These are phyloP conservation scores for Alectura lathami DNA, from an alignment of 2,113 vertebrate genomes.

Conservation along the genomic window DNA sequence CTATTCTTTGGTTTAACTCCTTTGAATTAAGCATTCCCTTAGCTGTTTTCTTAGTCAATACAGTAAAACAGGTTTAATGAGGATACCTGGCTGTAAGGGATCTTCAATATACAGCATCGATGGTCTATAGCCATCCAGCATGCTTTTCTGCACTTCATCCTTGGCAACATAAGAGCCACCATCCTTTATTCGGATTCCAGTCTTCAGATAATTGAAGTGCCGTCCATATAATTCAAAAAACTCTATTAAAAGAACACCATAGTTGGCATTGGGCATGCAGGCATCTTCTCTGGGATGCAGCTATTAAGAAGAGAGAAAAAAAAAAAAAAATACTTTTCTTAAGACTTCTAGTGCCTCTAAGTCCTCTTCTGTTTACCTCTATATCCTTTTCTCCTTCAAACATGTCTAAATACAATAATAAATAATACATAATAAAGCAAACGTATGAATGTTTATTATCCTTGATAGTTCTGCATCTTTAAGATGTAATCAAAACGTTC, in stretches of 20 bases:
- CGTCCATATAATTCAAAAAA: conserved; percentile 99
- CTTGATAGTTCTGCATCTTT: neutral
- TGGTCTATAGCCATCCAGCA: conserved; percentile 95
- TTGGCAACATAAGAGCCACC: conserved; percentile 97
- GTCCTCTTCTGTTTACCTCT: neutral
- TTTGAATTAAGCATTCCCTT: neutral
- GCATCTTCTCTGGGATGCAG: conserved; percentile 94
- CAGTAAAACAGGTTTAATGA: neutral
- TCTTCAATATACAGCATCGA: conserved; percentile 99
- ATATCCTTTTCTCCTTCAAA: neutral
- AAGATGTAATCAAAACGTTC: neutral
- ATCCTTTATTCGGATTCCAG: conserved; percentile 97
- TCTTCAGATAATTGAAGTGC: conserved; percentile 99
- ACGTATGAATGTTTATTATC: neutral
- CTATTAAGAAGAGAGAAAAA: conserved; percentile 71
- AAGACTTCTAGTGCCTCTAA: neutral
- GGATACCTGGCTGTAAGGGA: conserved; percentile 92
- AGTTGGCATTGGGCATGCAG: conserved; percentile 91
- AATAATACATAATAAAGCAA: neutral
- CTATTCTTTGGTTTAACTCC: neutral
- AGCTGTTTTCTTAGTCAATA: neutral
- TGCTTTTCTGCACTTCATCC: conserved; percentile 95
- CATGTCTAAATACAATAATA: neutral
- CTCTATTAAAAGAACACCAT: conserved; percentile 97
- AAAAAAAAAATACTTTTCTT: neutral